Conservation (phyloP, 2,113 vertebrate species). For the Nanorana parkeri region DNA sequence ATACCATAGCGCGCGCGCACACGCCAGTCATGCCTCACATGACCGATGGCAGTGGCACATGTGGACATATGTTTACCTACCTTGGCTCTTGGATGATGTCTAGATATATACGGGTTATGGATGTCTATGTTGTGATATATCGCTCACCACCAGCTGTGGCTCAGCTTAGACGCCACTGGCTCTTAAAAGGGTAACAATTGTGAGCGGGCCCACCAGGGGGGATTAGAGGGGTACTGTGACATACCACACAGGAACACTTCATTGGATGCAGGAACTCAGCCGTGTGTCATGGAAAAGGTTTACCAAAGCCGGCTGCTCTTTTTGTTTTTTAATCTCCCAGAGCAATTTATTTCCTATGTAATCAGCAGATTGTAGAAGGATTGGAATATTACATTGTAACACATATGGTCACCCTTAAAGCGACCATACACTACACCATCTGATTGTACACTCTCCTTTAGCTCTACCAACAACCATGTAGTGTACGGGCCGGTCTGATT, state of each 20-base stretch:
- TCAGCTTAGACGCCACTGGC: slow-evolving; percentile 39
- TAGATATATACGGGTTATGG: slow-evolving; percentile 13
- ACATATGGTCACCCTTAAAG: too few relatives aligned
- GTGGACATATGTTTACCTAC: slow-evolving; percentile 60
- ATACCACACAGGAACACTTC: neutral
- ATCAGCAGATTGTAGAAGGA: too few relatives aligned
- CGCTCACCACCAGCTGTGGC: slow-evolving; percentile 46
- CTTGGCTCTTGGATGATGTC: slow-evolving; percentile 49
- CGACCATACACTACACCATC: too few relatives aligned
- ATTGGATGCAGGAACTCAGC: neutral
- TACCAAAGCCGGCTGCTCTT: too few relatives aligned
- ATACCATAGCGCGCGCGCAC: neutral
- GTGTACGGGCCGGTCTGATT: too few relatives aligned
- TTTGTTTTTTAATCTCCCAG: too few relatives aligned
- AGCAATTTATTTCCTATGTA: too few relatives aligned
- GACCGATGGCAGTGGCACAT: neutral
- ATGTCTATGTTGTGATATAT: slow-evolving; percentile 28
- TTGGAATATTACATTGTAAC: too few relatives aligned
- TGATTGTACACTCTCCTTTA: too few relatives aligned
- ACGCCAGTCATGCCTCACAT: neutral
- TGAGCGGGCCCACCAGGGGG: slow-evolving; percentile 5
- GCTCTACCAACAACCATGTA: too few relatives aligned
- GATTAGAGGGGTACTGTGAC: slow-evolving; percentile 25
- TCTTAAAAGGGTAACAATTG: slow-evolving; percentile 43
- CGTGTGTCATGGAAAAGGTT: too few relatives aligned